Evolutionary conservation across 2,888 invertebrate species (phyloP), one percentile per base, ranked within the genome.

Genomic region (Hymenopus coronatus): DNA sequence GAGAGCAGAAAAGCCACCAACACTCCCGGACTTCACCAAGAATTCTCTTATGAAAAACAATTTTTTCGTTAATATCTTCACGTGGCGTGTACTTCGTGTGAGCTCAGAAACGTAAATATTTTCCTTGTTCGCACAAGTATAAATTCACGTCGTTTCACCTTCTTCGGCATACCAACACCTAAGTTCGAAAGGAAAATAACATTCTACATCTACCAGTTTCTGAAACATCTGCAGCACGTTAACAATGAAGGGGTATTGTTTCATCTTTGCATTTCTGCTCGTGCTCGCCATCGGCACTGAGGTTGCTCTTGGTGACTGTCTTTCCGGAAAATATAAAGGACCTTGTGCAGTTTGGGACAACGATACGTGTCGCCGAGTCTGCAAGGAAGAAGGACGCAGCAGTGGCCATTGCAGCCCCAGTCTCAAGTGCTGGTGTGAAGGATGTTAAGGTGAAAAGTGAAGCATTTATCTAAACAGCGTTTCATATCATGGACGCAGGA

Each of bases 331-430:
- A 84, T 84, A 84, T 15, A 30, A 30, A 25, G 84, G 84, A 25
- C 84, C 84, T 84, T 84, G 84, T 30, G 84, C 84, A 20, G 84
- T 84, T 12, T 84, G 84, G 84, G 84, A 84, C 33, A 84, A 84
- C 84, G 84, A 84, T 30, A 30, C 84, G 2, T 84, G 84, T 30
- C 84, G 84, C 3, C 84, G 84, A 84, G 84, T 84, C 0, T 84
- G 84, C 33, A 33, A 15, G 25, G 84, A 84, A 30, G 84, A 84
- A 84, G 84, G 84, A 84, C 84, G 84, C 33, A 30, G 30, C 9
- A 84, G 84, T 25, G 84, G 84, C 20, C 84, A 84, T 25, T 84
- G 84, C 33, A 84, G 84, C 25, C 84, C 84, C 4, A 84, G 84
- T 33, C 84, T 84, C 30, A 84, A 84, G 33, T 84, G 84, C 20